A percentile compares a stretch with the other conserved stretches of the same genome.
phyloP scores from a whole-genome alignment of 2,888 invertebrate species.

The Leuctra nigra region DNA sequence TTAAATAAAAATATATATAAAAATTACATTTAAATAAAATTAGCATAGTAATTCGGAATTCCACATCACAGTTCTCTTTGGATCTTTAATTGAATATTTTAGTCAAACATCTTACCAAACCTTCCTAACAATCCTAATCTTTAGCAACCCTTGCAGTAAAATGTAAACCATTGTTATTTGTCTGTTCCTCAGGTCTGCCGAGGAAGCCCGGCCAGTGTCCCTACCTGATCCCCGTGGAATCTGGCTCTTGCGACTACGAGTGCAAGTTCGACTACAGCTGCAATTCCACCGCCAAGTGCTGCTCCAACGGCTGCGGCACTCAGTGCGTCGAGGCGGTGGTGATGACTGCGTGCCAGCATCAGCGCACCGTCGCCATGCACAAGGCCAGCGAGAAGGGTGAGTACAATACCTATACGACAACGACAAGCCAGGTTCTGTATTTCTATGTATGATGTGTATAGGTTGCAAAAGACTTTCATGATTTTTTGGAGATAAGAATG shows the following conservation, averaged over 20 bases:
- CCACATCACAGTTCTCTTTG: too few species aligned
- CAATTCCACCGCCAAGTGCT: slow-evolving; percentile 62
- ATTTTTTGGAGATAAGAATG: too few species aligned
- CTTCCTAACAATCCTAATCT: too few species aligned
- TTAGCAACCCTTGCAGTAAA: too few species aligned
- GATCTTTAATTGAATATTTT: too few species aligned
- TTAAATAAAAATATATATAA: too few species aligned
- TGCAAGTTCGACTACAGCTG: slow-evolving; percentile 74
- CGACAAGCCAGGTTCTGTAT: not conserved
- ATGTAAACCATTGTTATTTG: too few species aligned
- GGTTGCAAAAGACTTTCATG: too few species aligned
- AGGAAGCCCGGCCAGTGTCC: slow-evolving; percentile 76
- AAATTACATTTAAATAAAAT: too few species aligned
- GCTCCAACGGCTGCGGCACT: slow-evolving; percentile 82
- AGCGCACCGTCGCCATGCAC: slow-evolving; percentile 40
- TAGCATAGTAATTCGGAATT: too few species aligned
- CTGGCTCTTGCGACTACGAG: slow-evolving; percentile 65
- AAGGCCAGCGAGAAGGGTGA: slow-evolving; percentile 53
- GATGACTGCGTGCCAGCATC: slow-evolving; percentile 48
- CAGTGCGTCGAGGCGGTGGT: slow-evolving; percentile 68
- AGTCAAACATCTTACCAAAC: too few species aligned
- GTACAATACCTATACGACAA: not conserved
- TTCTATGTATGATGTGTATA: too few species aligned
- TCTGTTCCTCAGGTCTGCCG: slow-evolving; percentile 56
- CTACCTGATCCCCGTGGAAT: slow-evolving; percentile 61